These are phyloP conservation scores for Chrysotoxum bicinctum DNA, from an alignment of 2,888 invertebrate genomes.

Conservation along the genomic window DNA sequence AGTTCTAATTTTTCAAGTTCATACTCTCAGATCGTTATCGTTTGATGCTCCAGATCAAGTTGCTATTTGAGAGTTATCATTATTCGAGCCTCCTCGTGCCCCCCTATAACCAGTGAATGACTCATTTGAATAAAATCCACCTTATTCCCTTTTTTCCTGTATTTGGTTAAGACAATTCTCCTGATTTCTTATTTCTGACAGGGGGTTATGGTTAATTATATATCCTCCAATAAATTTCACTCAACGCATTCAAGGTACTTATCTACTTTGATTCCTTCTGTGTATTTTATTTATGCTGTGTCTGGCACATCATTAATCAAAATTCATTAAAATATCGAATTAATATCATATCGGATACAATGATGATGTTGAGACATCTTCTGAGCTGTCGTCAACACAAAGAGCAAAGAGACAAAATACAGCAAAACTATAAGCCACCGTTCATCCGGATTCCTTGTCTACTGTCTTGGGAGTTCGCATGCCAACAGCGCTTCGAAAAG, in stretches of 20 bases:
- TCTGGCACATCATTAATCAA: conserved; percentile 53
- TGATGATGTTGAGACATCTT: not conserved
- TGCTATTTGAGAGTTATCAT: no score
- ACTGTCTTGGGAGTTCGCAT: conserved; percentile 55
- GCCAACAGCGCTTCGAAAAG: not conserved
- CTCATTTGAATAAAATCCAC: no score
- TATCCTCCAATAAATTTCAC: not conserved
- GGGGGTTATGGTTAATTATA: not conserved
- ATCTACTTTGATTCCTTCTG: not conserved
- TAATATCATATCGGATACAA: conserved; percentile 41
- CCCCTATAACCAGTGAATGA: no score
- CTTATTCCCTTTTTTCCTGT: no score
- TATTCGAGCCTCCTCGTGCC: no score
- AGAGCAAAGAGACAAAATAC: conserved; percentile 21
- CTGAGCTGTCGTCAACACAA: conserved; percentile 10
- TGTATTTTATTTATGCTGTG: not conserved
- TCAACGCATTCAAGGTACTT: not conserved
- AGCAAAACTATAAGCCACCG: conserved; percentile 47
- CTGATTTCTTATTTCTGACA: no score
- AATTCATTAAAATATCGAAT: conserved; percentile 69
- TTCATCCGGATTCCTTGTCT: conserved; percentile 1
- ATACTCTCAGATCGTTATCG: no score
- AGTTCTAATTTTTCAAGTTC: no score
- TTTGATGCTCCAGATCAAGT: no score
- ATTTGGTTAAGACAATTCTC: no score